Conservation (phyloP, 2,113 vertebrate species). For the Haemorhous mexicanus region DNA sequence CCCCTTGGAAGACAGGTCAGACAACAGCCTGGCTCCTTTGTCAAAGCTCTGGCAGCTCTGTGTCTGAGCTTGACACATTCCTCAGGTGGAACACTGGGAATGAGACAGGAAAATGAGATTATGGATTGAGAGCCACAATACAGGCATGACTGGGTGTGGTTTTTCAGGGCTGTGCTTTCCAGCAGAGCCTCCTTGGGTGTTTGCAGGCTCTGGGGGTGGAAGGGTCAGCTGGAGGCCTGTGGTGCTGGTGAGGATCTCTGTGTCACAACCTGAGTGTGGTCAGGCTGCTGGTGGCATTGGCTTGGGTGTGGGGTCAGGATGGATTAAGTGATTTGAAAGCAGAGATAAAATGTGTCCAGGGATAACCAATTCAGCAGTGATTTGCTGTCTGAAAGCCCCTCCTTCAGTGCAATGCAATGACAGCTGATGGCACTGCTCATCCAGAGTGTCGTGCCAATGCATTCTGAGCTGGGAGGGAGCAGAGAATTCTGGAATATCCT, state of each 20-base stretch:
- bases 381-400: background rate
- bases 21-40: background rate
- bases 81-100: background rate
- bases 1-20: background rate
- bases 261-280: background rate
- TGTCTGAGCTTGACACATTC: background rate
- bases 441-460: background rate
- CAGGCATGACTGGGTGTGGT: background rate
- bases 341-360: background rate
- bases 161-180: background rate
- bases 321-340: background rate
- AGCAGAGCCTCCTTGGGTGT: background rate
- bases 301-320: background rate
- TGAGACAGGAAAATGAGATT: background rate
- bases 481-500: background rate
- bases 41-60: background rate
- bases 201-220: background rate
- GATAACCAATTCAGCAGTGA: background rate
- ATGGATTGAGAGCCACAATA: background rate
- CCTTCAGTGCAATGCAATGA: background rate
- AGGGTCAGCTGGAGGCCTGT: background rate
- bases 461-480: background rate
- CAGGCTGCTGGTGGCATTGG: background rate
- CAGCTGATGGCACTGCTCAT: background rate
- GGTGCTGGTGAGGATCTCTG: background rate